phyloP scores from a whole-genome alignment of 2,113 vertebrate species.

The Coptodon rendalli region DNA sequence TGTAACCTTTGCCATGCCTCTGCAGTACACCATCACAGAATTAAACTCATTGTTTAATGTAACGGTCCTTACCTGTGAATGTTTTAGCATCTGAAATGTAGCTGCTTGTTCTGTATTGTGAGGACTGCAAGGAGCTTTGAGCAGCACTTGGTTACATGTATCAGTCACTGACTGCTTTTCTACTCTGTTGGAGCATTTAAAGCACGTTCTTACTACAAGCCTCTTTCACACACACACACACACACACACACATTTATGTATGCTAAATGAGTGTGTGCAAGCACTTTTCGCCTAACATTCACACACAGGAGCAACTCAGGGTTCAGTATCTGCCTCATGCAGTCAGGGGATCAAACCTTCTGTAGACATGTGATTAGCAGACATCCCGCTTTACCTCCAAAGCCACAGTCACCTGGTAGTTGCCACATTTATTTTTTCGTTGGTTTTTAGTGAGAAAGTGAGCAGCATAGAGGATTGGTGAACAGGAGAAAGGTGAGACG shows the following conservation, averaged over 20 bases:
- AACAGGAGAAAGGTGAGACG: not conserved
- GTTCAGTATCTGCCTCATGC: not conserved
- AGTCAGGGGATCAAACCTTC: not conserved
- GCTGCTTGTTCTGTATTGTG: not conserved
- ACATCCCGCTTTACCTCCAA: not conserved
- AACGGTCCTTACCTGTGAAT: not conserved
- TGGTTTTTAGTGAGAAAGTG: not conserved
- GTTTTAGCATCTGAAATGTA: not conserved
- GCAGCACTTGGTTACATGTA: slow-evolving; percentile 2
- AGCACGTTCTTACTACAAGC: not conserved
- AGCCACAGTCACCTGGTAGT: not conserved
- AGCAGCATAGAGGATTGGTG: not conserved
- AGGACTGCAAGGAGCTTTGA: not conserved
- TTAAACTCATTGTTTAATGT: not conserved
- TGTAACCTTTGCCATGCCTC: not conserved
- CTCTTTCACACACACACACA: not conserved
- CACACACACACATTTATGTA: not conserved
- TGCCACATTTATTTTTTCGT: not conserved
- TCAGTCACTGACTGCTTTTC: not conserved
- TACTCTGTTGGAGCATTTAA: not conserved
- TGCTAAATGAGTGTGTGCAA: not conserved
- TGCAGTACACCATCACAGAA: not conserved
- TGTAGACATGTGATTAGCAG: not conserved
- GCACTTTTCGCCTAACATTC: not conserved
- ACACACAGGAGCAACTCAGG: not conserved